Evolutionary conservation across 1,140 invertebrate genomes (phyloP), one percentile per base, ranked within the genome.

Genomic region (Hirudo medicinalis): DNA sequence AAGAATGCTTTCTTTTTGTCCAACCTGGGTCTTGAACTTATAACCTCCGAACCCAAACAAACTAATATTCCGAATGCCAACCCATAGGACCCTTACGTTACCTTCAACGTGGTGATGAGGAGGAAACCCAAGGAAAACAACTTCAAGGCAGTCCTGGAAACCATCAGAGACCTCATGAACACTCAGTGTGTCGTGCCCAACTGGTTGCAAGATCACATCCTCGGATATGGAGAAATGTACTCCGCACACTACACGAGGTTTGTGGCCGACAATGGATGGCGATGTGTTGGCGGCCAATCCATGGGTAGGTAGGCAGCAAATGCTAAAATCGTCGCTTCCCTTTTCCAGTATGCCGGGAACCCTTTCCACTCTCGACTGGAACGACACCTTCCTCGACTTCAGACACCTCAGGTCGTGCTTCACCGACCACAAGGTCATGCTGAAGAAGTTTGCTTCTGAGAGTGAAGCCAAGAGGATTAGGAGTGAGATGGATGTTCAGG

Each of bases 41-140:
- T 6, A 36, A 6, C 32, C 32, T 36, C 32, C 2, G 32, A 36
- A 36, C 32, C 32, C 32, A 36, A 36, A 3, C 60, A 15, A 63
- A 63, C 60, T 13, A 13, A 63, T 20, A 36, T 1, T 63, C 11
- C 11, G 25, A 19, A 27, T 27, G 32, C 32, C 13, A 63, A 32
- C 15, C 3, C 11, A 27, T 76, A 91, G 85, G 91, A 93, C 83
- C 89, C 97, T 15, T 97, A 98, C 81, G 91, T 94, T 79, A 89
- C 89, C n/a, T 99, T 99, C 80, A 99, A 98, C 80, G 89, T 99
- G 40, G 86, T 99, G 67, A 91, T 99, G 87, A 86, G 97, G 67
- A 85, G 97, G 36, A 97, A 97, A 82, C 95, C 97, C 0, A 99
- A 99, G 80, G 94, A 99, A 81, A 99, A 99, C 79, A 99, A 99